Conservation (phyloP, 2,113 vertebrate genomes). For the Microtus oregoni region DNA sequence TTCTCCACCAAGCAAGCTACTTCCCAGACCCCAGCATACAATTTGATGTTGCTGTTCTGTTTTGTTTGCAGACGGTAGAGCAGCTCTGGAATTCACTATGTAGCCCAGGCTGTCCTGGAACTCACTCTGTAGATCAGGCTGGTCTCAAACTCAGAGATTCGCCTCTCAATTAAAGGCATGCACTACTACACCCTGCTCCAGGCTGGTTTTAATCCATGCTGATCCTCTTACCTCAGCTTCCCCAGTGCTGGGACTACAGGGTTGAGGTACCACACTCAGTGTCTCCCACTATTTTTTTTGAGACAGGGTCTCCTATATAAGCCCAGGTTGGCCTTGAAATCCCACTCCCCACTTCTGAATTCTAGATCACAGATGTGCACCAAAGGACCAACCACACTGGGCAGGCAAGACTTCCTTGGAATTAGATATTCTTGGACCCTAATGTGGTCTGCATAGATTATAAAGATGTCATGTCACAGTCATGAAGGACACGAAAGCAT, state of each 20-base stretch:
- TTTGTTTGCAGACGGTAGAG: too few relatives aligned
- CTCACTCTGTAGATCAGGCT: background rate
- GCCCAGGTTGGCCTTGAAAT: background rate
- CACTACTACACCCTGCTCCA: background rate
- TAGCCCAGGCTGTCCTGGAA: background rate
- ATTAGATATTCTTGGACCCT: background rate
- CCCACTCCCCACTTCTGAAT: background rate
- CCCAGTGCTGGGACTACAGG: background rate
- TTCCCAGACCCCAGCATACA: too few relatives aligned
- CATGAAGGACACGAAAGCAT: background rate
- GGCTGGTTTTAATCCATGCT: background rate
- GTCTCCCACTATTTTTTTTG: background rate
- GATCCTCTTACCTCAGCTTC: background rate
- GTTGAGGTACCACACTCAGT: too few relatives aligned
- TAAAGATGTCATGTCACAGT: background rate
- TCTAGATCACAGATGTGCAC: background rate
- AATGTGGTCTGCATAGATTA: background rate
- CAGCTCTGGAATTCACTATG: background rate
- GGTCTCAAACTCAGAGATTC: background rate
- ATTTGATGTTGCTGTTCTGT: background rate
- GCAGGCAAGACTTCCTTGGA: background rate
- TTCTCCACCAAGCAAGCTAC: background rate
- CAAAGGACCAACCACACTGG: background rate
- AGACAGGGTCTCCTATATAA: background rate
- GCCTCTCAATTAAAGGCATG: background rate